Percentiles rank a stretch among this genome's conserved stretches.
phyloP scores from a whole-genome alignment of 2,888 invertebrate genomes.

The Scaptomyza flava region DNA sequence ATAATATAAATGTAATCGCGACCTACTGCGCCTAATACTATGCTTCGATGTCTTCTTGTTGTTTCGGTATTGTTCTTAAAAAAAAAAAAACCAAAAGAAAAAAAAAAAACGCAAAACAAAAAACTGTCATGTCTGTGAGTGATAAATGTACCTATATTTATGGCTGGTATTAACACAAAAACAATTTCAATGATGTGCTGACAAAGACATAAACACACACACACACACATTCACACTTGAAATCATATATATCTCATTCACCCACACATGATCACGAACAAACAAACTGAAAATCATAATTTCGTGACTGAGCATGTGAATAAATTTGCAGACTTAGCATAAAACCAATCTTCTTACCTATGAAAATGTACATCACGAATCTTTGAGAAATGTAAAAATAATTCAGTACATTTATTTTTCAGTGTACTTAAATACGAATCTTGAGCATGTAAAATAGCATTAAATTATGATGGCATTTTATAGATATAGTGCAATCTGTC shows the following conservation, averaged over 20 bases:
- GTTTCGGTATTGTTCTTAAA: conserved; percentile 39
- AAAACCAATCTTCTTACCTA: neutral
- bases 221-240: conserved; percentile 6
- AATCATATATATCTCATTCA: conserved; percentile 11
- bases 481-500: no score
- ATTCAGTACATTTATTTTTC: no score
- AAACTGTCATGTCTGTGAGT: conserved; percentile 32
- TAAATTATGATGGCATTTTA: no score
- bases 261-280: neutral
- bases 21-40: conserved; percentile 37
- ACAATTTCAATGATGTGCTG: conserved; percentile 58
- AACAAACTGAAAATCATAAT: conserved; percentile 8
- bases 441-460: no score
- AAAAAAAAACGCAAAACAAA: neutral
- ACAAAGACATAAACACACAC: conserved; percentile 44
- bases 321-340: neutral
- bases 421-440: no score
- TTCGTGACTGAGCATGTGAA: conserved; percentile 27
- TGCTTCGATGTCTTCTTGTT: conserved; percentile 54
- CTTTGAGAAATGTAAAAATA: no score
- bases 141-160: conserved; percentile 30
- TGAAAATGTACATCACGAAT: no score
- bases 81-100: no score
- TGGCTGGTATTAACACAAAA: conserved; percentile 65
- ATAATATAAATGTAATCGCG: conserved; percentile 11